Evolutionary conservation across 2,797 vertebrate species (phyloP).

Genomic region (Hyperoplus lanceolatus): DNA sequence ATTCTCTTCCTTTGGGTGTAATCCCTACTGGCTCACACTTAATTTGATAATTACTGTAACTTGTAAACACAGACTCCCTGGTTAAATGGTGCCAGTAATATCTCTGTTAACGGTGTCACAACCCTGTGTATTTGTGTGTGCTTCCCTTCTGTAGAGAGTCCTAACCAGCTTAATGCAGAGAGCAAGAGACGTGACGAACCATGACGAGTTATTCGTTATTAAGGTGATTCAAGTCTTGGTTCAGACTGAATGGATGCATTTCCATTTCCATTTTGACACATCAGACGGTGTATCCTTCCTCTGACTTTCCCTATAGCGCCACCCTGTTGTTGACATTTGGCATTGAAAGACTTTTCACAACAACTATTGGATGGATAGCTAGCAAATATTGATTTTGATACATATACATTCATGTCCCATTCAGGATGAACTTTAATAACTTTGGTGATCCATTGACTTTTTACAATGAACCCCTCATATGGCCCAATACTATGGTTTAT

Average conservation of each 20-base stretch:
- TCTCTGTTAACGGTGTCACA: conserved; percentile 8
- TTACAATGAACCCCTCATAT: not conserved
- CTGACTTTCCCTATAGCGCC: too few species aligned
- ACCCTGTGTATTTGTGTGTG: conserved; percentile 24
- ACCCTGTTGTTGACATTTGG: not conserved
- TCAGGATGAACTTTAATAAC: not conserved
- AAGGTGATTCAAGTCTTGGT: conserved; percentile 70
- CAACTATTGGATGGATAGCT: not conserved
- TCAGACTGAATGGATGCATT: not conserved
- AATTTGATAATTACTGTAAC: conserved; percentile 62
- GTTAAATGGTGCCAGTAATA: conserved; percentile 35
- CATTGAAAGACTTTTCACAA: not conserved
- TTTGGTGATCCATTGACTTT: not conserved
- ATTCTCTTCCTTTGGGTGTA: conserved; percentile 66
- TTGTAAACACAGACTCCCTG: conserved; percentile 35
- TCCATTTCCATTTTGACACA: not conserved
- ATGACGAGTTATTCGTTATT: conserved; percentile 71
- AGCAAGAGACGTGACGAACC: conserved; percentile 64
- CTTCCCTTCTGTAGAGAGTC: conserved; percentile 72
- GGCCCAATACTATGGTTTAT: not conserved
- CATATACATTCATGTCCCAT: not conserved
- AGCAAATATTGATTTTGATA: not conserved
- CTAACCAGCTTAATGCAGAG: conserved; percentile 84
- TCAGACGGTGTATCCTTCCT: not conserved
- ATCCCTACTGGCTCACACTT: conserved; percentile 56